These are phyloP conservation scores for Meghimatium bilineatum DNA, from an alignment of 2,888 invertebrate species.

Conservation along the genomic window DNA sequence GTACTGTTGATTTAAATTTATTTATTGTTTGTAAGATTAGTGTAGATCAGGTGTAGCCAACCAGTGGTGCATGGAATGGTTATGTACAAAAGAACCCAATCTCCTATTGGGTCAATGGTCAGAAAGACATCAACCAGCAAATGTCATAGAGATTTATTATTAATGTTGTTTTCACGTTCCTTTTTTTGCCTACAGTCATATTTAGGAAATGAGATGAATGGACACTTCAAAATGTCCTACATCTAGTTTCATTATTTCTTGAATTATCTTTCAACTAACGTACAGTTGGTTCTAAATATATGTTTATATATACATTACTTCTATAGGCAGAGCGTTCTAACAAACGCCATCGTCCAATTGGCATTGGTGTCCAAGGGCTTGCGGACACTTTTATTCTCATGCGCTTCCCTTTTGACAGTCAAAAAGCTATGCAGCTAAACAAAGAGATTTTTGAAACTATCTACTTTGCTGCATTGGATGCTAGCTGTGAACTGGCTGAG, in stretches of 20 bases:
- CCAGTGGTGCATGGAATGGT: too few relatives aligned
- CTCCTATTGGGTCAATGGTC: too few relatives aligned
- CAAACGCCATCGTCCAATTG: constrained; percentile 84
- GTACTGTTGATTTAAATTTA: neutral
- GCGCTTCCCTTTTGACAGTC: constrained; percentile 93
- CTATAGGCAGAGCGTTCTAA: constrained; percentile 84
- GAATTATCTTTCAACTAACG: neutral
- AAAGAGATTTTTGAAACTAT: constrained; percentile 98
- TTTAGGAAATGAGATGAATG: too few relatives aligned
- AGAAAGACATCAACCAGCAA: too few relatives aligned
- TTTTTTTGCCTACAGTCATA: too few relatives aligned
- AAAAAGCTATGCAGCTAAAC: constrained; percentile 90
- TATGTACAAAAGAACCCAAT: too few relatives aligned
- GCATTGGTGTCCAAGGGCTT: constrained; percentile 96
- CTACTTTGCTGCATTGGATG: constrained; percentile 96
- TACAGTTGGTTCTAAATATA: neutral
- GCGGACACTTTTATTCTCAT: constrained; percentile 97
- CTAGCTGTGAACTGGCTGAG: constrained; percentile 94
- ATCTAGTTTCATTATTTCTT: neutral
- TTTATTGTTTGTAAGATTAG: too few relatives aligned
- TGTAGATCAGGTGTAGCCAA: too few relatives aligned
- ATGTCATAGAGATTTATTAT: too few relatives aligned
- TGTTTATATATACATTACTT: neutral
- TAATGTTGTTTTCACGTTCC: too few relatives aligned
- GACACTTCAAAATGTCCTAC: neutral